A percentile compares a stretch with the other conserved stretches of the same genome.
Evolutionary conservation across 1,140 invertebrate genomes (phyloP).

Genomic region (Drosophila sucinea): DNA sequence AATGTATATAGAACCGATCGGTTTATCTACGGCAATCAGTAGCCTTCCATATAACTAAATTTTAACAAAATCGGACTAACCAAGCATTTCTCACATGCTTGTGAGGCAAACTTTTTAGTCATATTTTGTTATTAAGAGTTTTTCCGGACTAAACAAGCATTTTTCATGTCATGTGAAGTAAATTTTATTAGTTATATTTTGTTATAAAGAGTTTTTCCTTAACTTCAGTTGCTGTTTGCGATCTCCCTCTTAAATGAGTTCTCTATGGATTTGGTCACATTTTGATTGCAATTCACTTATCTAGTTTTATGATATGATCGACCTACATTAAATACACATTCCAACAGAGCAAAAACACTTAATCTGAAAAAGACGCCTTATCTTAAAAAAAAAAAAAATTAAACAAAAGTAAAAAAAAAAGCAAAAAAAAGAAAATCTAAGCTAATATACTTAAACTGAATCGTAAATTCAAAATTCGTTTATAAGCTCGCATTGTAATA

Average conservation of each 20-base stretch:
- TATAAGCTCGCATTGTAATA: slow-evolving; percentile 10
- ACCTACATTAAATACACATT: neutral
- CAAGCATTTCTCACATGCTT: no score
- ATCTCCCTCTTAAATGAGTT: neutral
- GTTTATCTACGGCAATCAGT: no score
- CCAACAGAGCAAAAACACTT: neutral
- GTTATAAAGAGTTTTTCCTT: no score
- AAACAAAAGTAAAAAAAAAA: neutral
- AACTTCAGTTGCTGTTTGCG: neutral
- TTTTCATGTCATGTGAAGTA: no score
- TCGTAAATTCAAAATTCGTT: slow-evolving; percentile 1
- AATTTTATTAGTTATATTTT: no score
- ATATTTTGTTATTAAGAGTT: no score
- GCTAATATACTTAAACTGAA: slow-evolving; percentile 6
- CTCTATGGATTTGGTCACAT: slow-evolving; percentile 1
- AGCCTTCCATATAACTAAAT: no score
- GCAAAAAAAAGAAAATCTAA: neutral
- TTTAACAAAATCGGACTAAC: no score
- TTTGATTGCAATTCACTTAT: neutral
- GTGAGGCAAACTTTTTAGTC: no score
- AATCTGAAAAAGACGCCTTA: slow-evolving; percentile 27
- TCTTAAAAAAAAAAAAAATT: slow-evolving; percentile 28
- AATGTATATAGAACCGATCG: no score
- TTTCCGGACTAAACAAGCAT: no score
- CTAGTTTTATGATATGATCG: slow-evolving; percentile 9